phyloP scores from a whole-genome alignment of 2,113 vertebrate species.

The Cyanoramphus novaezelandiae region DNA sequence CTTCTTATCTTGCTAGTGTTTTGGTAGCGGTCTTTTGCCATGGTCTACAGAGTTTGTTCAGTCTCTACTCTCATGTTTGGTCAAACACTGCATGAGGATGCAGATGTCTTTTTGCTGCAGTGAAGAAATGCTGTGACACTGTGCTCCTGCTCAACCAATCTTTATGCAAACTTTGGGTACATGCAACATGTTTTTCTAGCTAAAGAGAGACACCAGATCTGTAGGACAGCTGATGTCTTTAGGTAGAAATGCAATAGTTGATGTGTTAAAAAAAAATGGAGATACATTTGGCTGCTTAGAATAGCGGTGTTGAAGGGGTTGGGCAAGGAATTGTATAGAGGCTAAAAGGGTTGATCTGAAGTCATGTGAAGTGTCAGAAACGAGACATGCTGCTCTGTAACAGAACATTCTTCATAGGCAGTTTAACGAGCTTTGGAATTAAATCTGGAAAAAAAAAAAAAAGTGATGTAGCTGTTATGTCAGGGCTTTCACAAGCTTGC shows the following conservation, averaged over 20 bases:
- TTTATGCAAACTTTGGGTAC: background rate
- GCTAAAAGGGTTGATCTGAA: background rate
- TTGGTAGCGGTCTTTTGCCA: background rate
- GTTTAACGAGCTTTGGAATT: constrained; percentile 30
- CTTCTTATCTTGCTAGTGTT: background rate
- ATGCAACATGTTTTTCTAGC: background rate
- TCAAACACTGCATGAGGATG: background rate
- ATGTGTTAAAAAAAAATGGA: background rate
- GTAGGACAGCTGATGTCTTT: background rate
- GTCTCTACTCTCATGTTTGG: background rate
- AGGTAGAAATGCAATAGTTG: background rate
- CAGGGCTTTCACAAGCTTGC: constrained; percentile 12
- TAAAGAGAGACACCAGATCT: background rate
- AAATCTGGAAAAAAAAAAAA: background rate
- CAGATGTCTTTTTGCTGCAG: background rate
- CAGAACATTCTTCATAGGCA: background rate
- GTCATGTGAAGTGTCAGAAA: background rate
- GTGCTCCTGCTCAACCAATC: background rate
- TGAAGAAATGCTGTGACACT: rapidly evolving
- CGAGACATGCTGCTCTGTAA: background rate
- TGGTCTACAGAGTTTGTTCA: background rate
- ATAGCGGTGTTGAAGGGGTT: background rate
- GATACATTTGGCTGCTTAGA: background rate
- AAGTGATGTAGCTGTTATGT: background rate
- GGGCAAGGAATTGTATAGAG: background rate